Percentiles rank a stretch among this genome's conserved stretches.
These are phyloP conservation scores for Zonotrichia albicollis DNA, from an alignment of 2,797 vertebrate species.

Conservation along the genomic window DNA sequence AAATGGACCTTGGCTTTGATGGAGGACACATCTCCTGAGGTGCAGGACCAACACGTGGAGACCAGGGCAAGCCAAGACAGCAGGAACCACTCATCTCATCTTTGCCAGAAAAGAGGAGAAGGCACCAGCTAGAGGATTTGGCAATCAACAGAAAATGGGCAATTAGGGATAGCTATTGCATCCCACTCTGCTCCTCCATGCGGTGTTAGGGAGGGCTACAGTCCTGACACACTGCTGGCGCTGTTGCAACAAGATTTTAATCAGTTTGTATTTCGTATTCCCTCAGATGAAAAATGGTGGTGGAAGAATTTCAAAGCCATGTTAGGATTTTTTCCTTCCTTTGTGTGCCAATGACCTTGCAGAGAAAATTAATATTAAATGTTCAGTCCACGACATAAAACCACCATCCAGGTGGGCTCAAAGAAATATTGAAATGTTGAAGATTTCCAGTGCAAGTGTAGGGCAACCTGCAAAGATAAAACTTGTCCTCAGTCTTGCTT, in stretches of 20 bases:
- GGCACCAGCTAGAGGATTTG: not conserved
- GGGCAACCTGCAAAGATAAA: not conserved
- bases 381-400: not conserved
- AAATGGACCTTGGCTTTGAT: not conserved
- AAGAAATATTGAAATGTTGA: not conserved
- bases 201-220: not conserved
- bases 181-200: not conserved
- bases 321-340: not conserved
- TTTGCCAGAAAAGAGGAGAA: not conserved
- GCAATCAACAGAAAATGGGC: not conserved
- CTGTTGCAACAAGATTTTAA: not conserved
- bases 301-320: not conserved
- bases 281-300: not conserved
- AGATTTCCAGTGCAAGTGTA: not conserved
- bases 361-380: not conserved
- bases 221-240: too few species aligned
- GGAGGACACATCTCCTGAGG: not conserved
- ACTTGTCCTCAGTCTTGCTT: not conserved
- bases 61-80: not conserved
- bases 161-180: not conserved
- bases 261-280: not conserved
- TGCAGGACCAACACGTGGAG: not conserved
- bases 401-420: not conserved
- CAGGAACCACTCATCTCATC: not conserved
- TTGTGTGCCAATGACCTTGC: not conserved